phyloP scores from a whole-genome alignment of 2,888 invertebrate genomes.

The Lithosia quadra region DNA sequence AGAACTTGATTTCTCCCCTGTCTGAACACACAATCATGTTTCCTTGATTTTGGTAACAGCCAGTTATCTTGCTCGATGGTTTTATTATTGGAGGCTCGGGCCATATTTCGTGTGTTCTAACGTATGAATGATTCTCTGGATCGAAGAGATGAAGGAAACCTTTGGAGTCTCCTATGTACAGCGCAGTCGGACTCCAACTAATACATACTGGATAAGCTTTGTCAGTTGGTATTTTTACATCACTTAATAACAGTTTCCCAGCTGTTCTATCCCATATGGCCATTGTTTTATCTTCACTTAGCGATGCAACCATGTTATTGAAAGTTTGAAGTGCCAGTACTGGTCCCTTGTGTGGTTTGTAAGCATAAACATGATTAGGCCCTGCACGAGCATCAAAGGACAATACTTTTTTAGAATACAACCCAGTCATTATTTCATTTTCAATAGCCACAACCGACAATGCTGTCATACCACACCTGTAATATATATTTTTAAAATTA shows the following conservation, averaged over 20 bases:
- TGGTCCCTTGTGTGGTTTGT: conserved; percentile 84
- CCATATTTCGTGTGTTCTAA: conserved; percentile 74
- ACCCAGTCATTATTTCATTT: conserved; percentile 83
- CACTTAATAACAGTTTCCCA: conserved; percentile 73
- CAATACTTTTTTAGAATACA: conserved; percentile 85
- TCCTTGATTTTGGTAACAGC: conserved; percentile 75
- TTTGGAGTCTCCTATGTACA: conserved; percentile 82
- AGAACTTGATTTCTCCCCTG: conserved; percentile 79
- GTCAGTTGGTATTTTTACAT: conserved; percentile 73
- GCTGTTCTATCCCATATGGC: conserved; percentile 86
- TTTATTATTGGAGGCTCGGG: conserved; percentile 69
- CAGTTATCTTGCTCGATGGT: conserved; percentile 76
- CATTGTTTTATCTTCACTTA: conserved; percentile 87
- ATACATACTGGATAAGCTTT: conserved; percentile 79
- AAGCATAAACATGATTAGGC: conserved; percentile 69
- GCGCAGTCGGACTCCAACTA: conserved; percentile 74
- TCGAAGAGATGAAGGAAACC: conserved; percentile 77
- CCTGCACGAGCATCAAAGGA: conserved; percentile 84
- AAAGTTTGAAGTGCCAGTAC: conserved; percentile 76
- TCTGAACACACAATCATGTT: conserved; percentile 80
- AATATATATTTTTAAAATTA: conserved; percentile 5
- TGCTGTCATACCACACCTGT: conserved; percentile 83
- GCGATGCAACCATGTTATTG: conserved; percentile 84
- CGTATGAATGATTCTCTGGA: conserved; percentile 67
- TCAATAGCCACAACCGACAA: conserved; percentile 82